Evolutionary conservation across 2,888 invertebrate species (phyloP).

Genomic region (Drosophila lutescens): DNA sequence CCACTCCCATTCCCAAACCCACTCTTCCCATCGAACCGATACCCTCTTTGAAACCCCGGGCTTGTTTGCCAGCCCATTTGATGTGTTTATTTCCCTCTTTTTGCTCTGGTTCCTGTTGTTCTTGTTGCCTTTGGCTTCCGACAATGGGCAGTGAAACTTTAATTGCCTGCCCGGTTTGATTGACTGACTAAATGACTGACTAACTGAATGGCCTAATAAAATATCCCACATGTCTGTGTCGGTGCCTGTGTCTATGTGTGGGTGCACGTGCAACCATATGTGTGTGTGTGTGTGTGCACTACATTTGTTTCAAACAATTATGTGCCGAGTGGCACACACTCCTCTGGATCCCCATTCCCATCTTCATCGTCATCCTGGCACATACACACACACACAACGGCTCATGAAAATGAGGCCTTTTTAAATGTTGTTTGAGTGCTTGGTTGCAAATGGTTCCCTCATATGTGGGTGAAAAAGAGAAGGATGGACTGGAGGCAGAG

Average conservation of each 20-base stretch:
- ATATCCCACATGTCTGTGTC: constrained; percentile 45
- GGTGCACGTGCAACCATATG: constrained; percentile 1
- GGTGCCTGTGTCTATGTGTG: constrained; percentile 12
- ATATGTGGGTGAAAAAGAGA: neutral
- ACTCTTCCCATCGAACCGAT: neutral
- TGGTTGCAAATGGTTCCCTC: constrained; percentile 63
- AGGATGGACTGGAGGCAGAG: too few relatives aligned
- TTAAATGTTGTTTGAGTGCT: constrained; percentile 76
- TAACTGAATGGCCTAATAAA: constrained; percentile 75
- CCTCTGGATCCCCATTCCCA: constrained; percentile 6
- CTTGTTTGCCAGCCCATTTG: constrained; percentile 35
- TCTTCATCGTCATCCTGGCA: constrained; percentile 15
- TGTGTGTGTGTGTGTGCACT: constrained; percentile 57
- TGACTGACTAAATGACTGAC: constrained; percentile 75
- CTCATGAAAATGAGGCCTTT: constrained; percentile 75
- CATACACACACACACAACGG: constrained; percentile 37
- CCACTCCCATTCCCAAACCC: neutral
- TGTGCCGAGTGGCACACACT: constrained; percentile 64
- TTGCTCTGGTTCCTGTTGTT: constrained; percentile 4
- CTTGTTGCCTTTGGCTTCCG: constrained; percentile 46
- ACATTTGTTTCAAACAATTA: constrained; percentile 75
- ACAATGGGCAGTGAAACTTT: constrained; percentile 70
- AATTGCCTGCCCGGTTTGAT: constrained; percentile 71
- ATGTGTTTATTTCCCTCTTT: constrained; percentile 34
- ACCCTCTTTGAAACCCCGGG: neutral